Evolutionary conservation across 2,113 vertebrate species (phyloP), one percentile per base, ranked within the genome.

Genomic region (Chrysochloris asiatica): DNA sequence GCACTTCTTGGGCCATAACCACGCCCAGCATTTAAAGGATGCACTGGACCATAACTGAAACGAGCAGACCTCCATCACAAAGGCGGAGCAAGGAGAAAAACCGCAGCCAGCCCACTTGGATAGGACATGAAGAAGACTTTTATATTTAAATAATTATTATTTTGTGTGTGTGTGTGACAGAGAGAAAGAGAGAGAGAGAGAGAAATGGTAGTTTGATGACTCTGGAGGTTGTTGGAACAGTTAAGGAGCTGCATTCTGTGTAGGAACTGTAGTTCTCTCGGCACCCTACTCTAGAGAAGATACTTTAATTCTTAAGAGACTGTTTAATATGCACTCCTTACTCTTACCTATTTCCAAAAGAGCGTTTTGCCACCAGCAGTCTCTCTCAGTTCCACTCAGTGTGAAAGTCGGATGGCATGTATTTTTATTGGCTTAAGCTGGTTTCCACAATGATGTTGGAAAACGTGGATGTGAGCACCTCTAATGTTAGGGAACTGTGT

Each of bases 81-180:
- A 91, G 83, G 71, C 90, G 76, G 83, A 89, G 45, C 75, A 19
- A 30, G 76, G 80, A 69, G 80, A 76, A 86, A 80, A 84, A 24
- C 56, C 24, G 71, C 82, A 33, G 63, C 89, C 90, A n/a, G 80
- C 83, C 90, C 90, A 83, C 86, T 77, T 88, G 93, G 88, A 38
- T 13, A 21, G 83, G 56, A 13, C 54, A 79, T 87, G 41, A 79
- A 17, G 84, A 16, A 47, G 54, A 43, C 21, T 33, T 4, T 65
- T 16, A 54, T 41, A n/a, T n/a, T n/a, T n/a, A n/a, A n/a, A n/a
- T n/a, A n/a, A n/a, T 28, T 24, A 38, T 48, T 26, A 8, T 26
- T 28, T 63, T 38, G 22, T 36, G 14, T 36, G n/a, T 67, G 33
- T 67, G 14, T 16, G 6, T 67, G 56, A 54, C 33, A 67, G 6